Conservation (phyloP, 1,140 invertebrate genomes). For the Danaus melanippus region DNA sequence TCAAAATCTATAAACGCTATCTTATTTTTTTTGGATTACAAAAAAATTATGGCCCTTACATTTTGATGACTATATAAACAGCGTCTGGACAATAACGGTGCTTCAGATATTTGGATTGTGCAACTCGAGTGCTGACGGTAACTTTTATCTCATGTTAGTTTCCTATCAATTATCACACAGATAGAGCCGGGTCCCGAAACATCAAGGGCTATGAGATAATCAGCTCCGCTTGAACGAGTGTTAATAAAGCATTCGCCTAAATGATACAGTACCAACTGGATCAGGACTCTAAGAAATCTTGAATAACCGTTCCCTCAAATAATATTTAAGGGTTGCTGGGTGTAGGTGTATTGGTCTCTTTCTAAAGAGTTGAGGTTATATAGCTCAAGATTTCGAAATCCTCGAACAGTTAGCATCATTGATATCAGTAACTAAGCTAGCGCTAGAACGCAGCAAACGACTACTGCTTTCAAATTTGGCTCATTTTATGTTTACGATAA, state of each 20-base stretch:
- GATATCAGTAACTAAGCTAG: conserved; percentile 54
- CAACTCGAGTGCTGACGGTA: conserved; percentile 50
- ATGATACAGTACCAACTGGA: conserved; percentile 41
- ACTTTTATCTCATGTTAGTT: conserved; percentile 47
- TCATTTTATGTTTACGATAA: background rate
- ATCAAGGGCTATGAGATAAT: conserved; percentile 61
- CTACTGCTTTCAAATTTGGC: conserved; percentile 44
- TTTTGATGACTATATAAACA: conserved; percentile 16
- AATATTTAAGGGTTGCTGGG: too few species aligned
- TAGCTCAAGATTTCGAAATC: conserved; percentile 23
- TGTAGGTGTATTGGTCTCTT: too few species aligned
- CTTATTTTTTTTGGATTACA: conserved; percentile 8
- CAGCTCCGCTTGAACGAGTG: conserved; percentile 57
- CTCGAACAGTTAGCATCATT: conserved; percentile 46
- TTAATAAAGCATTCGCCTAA: conserved; percentile 57
- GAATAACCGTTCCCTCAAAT: too few species aligned
- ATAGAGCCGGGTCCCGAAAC: conserved; percentile 57
- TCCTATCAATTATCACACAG: conserved; percentile 40
- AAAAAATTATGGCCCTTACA: conserved; percentile 15
- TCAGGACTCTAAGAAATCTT: conserved; percentile 27
- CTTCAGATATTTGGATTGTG: conserved; percentile 46
- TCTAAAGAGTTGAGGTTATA: background rate
- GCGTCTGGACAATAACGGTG: conserved; percentile 35
- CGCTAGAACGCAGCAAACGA: conserved; percentile 48
- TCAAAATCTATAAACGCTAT: conserved; percentile 23